Evolutionary conservation across 2,797 vertebrate species (phyloP).

Genomic region (Antennarius maculatus): DNA sequence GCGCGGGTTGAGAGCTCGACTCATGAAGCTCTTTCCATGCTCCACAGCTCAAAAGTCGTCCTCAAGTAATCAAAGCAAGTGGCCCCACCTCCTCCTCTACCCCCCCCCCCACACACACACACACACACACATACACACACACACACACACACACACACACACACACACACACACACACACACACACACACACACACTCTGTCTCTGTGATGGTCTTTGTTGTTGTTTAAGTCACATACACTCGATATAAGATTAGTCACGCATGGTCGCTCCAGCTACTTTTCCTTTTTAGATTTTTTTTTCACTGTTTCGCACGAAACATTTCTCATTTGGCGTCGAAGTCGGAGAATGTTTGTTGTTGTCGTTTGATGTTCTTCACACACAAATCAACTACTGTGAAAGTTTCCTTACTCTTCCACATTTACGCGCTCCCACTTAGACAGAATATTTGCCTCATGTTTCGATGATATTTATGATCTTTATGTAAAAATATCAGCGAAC

Average conservation of each 20-base stretch:
- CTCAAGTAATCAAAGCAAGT: constrained; percentile 95
- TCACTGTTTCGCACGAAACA: not conserved
- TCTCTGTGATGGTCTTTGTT: not conserved
- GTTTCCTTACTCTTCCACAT: not conserved
- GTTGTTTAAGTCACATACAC: not conserved
- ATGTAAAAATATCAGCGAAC: not conserved
- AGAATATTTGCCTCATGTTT: not conserved
- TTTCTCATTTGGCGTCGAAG: not conserved
- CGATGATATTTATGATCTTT: no score
- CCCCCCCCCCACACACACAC: not conserved
- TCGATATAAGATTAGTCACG: not conserved
- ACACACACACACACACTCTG: no score
- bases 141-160: no score
- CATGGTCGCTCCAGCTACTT: not conserved
- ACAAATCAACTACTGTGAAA: not conserved
- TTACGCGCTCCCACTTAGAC: no score
- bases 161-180: no score
- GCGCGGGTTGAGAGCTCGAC: constrained; percentile 91
- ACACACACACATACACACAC: no score
- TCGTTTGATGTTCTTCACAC: constrained; percentile 3
- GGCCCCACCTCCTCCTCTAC: constrained; percentile 21
- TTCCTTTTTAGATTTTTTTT: not conserved
- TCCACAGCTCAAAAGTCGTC: constrained; percentile 89
- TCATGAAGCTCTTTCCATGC: constrained; percentile 93
- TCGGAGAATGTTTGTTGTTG: not conserved